Evolutionary conservation across 2,888 invertebrate genomes (phyloP).

Genomic region (Apamea monoglypha): DNA sequence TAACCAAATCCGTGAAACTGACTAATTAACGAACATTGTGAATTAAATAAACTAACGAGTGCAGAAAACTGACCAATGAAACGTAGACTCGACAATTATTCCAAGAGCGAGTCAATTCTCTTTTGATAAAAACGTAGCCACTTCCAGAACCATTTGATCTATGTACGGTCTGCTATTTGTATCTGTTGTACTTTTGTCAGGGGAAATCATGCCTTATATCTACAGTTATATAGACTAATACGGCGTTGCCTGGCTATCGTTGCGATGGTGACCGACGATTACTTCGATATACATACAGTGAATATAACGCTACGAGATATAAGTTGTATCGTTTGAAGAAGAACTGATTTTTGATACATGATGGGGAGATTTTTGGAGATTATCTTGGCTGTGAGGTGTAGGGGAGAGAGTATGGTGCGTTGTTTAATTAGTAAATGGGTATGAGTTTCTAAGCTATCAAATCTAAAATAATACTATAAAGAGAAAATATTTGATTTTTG

Average conservation of each 20-base stretch:
- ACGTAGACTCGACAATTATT: not conserved
- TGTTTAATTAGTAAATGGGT: not conserved
- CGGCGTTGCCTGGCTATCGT: constrained; percentile 85
- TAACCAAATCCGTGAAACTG: not conserved
- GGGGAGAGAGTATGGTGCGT: no score
- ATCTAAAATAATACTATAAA: not conserved
- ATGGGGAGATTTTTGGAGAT: constrained; percentile 2
- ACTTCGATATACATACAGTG: constrained; percentile 66
- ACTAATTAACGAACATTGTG: no score
- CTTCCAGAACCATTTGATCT: constrained; percentile 58
- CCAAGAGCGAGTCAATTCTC: not conserved
- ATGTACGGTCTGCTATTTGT: constrained; percentile 79
- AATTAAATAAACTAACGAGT: not conserved
- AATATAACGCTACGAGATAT: constrained; percentile 56
- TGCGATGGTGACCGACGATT: constrained; percentile 85
- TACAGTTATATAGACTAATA: constrained; percentile 80
- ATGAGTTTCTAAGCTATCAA: not conserved
- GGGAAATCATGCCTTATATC: constrained; percentile 86
- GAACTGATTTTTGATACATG: constrained; percentile 47
- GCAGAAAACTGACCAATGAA: not conserved
- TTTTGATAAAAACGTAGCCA: not conserved
- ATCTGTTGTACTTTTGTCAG: constrained; percentile 83
- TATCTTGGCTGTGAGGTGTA: not conserved
- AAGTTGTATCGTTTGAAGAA: constrained; percentile 57
- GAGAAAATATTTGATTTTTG: not conserved